Base-by-base conservation (phyloP, 2,888 invertebrate genomes). In the Xestia sexstrigata region DNA sequence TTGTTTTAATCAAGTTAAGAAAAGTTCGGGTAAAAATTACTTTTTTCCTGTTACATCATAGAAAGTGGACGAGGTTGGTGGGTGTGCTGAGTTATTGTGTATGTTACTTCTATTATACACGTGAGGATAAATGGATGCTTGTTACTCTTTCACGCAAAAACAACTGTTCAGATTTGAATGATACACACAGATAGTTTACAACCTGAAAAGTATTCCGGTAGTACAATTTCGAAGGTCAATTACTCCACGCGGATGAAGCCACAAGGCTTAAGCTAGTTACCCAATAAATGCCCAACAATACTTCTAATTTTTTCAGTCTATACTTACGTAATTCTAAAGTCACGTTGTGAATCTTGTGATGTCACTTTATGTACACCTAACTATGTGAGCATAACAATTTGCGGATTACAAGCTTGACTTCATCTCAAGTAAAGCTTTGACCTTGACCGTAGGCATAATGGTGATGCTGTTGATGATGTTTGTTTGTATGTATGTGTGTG, bases 401-500 rank as follows among this genome's bases (percentile, higher is more conserved):
- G 79, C 84, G 7, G 79, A 79, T 84, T 69, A 79, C 42, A 84
- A 20, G 63, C 55, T 58, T 58, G 79, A 49, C 42, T 35, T 39
- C 23, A 63, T 45, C 42, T 30, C 42, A 15, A 26, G 17, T 6
- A 17, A 7, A 69, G 47, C 23, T 79, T 20, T 69, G 71, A 84
- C 70, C 79, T 79, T 79, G 79, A 52, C 84, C 55, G 35, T 67
- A 8, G 49, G 26, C 35, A 26, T 17, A n/a, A 73, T 62, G 42
- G 42, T 20, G n/a, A 11, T 35, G 5, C 26, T 42, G n/a, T n/a
- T n/a, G n/a, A n/a, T n/a, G n/a, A 49, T 30, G 20, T 78, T 0
- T 30, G 17, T 62, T 0, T 23, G 20, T 52, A 15, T 17, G 39
- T 72, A 7, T 78, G 42, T 30, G 45, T 45, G 30, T n/a, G 35